Conservation (phyloP, 2,888 invertebrate species). For the Ramazzottius varieornatus region DNA sequence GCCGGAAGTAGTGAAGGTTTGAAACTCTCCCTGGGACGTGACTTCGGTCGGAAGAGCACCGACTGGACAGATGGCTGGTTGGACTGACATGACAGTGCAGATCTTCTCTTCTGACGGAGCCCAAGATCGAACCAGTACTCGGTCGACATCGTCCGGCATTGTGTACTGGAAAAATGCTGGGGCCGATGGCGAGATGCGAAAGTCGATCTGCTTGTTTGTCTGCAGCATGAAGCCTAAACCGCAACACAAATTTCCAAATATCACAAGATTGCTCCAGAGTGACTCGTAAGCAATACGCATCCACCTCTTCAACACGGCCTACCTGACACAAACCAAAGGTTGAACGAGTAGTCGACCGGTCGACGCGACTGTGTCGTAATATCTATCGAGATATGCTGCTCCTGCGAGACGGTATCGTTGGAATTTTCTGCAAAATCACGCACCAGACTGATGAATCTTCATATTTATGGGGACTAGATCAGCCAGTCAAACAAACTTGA, state of each 20-base stretch:
- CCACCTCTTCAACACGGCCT: too few relatives aligned
- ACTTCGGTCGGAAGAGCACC: background rate
- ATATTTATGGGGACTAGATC: too few relatives aligned
- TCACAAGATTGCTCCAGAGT: too few relatives aligned
- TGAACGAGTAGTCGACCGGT: background rate
- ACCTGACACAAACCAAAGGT: slow-evolving; percentile 1
- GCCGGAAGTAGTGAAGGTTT: background rate
- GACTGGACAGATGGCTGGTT: background rate
- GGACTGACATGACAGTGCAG: background rate
- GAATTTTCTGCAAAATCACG: too few relatives aligned
- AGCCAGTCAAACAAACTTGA: too few relatives aligned
- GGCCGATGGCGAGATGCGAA: background rate
- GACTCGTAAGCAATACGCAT: too few relatives aligned
- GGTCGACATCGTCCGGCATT: background rate
- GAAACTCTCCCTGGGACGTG: background rate
- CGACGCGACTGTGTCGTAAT: background rate
- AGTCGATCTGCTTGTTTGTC: background rate
- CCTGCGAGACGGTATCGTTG: background rate
- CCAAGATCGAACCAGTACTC: background rate
- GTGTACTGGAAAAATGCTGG: background rate
- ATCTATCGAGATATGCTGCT: background rate
- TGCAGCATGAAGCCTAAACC: background rate
- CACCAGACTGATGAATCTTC: too few relatives aligned
- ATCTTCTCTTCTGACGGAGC: background rate
- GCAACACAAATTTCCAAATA: too few relatives aligned